Evolutionary conservation across 1,140 invertebrate genomes (phyloP), one percentile per base, ranked within the genome.

Genomic region (Potamilus streckersoni): DNA sequence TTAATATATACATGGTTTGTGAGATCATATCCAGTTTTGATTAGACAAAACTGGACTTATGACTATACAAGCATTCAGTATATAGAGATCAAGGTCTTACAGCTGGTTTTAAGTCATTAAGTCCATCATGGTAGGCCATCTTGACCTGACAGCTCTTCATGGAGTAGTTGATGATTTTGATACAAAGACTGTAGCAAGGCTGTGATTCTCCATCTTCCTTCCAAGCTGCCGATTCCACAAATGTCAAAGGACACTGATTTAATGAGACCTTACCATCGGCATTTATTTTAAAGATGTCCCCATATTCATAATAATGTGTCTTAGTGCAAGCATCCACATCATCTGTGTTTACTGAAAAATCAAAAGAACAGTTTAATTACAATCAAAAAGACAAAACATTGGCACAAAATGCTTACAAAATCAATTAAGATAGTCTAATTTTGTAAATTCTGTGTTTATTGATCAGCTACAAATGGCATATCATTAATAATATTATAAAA

Each of bases 81-180:
- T 14, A 58, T 17, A n/a, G 60, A 59, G 16, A 14, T 49, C 38
- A 55, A 38, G 58, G 15, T 73, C 74, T 69, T 62, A 82, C 81
- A 68, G 67, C 74, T 55, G 79, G 79, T 57, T 71, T 74, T n/a
- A 72, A 70, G 66, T 82, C 81, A 59, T 67, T 77, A 15, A 80
- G 71, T 27, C 81, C 81, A 75, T 82, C 81, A 73, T 82, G 72
- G 65, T 82, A 82, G 31, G 67, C 74, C 76, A 82, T 76, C 62
- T 69, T 60, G 56, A 82, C 78, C 61, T 77, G 69, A 79, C 81
- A 82, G 55, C 79, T 82, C 17, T 65, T 73, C 71, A 82, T 77
- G 55, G 78, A 77, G 58, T 74, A 78, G 27, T 78, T 73, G 63
- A 72, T 27, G 5, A 80, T 73, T 62, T 65, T 69, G 12, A 75